Conservation (phyloP, 1,140 invertebrate genomes). For the Oppia nitens region DNA sequence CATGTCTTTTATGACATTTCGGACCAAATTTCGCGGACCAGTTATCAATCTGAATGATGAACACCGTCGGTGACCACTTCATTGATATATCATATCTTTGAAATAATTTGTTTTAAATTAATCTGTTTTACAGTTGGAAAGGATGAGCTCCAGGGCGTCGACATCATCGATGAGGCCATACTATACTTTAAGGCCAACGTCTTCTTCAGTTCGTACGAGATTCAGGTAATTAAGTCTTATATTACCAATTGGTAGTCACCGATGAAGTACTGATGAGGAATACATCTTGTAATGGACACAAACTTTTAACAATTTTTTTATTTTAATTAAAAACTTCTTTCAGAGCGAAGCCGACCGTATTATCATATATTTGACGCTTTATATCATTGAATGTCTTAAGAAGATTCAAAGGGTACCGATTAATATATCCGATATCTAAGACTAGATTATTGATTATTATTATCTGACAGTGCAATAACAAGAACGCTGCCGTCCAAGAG, state of each 20-base stretch:
- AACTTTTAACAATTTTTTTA: too few relatives aligned
- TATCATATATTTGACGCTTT: slow-evolving; percentile 91
- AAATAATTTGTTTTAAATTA: slow-evolving; percentile 10
- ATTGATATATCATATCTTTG: slow-evolving; percentile 19
- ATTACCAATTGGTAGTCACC: too few relatives aligned
- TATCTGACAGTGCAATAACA: slow-evolving; percentile 47
- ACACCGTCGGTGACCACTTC: slow-evolving; percentile 5
- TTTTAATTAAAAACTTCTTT: slow-evolving; percentile 26
- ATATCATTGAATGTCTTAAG: slow-evolving; percentile 94
- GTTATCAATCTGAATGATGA: slow-evolving; percentile 38
- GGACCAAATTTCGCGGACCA: slow-evolving; percentile 69
- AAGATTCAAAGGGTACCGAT: slow-evolving; percentile 54
- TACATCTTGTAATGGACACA: slow-evolving; percentile 9
- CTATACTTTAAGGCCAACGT: slow-evolving; percentile 97
- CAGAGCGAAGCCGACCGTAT: slow-evolving; percentile 85
- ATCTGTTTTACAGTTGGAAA: background rate
- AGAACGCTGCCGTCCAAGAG: slow-evolving; percentile 77
- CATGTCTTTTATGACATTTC: slow-evolving; percentile 73
- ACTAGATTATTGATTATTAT: slow-evolving; percentile 1
- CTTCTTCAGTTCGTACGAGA: slow-evolving; percentile 95
- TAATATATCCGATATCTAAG: slow-evolving; percentile 3
- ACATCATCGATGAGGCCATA: slow-evolving; percentile 94
- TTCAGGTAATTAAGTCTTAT: slow-evolving; percentile 67
- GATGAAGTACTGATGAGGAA: slow-evolving; percentile 7
- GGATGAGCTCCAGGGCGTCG: slow-evolving; percentile 33